phyloP scores from a whole-genome alignment of 2,797 vertebrate species.

The Euphonia xanthogaster region DNA sequence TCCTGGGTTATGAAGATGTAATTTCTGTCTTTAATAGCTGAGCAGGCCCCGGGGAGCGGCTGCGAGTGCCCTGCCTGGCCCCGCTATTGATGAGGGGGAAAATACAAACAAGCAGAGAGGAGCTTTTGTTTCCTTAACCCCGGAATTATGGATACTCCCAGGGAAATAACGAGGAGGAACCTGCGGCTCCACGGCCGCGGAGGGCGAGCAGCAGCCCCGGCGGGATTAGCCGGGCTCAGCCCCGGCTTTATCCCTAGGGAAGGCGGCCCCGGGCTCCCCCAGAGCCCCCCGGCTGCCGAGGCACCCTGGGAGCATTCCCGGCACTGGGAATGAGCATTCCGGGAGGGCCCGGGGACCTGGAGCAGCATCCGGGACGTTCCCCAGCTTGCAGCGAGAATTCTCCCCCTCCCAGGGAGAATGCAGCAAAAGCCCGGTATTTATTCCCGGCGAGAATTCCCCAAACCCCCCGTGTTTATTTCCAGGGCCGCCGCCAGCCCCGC shows the following conservation, averaged over 20 bases:
- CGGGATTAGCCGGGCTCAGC: background rate
- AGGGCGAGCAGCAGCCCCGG: background rate
- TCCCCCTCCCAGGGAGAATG: background rate
- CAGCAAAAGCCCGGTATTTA: rapidly evolving
- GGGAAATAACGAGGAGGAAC: background rate
- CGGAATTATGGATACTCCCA: background rate
- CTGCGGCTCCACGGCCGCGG: rapidly evolving
- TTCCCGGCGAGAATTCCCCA: background rate
- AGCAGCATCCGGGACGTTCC: rapidly evolving
- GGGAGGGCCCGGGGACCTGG: rapidly evolving
- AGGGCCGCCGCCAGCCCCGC: background rate
- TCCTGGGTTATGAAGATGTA: slow-evolving; percentile 94
- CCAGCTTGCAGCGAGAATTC: rapidly evolving
- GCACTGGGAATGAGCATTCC: rapidly evolving
- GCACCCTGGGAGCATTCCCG: background rate
- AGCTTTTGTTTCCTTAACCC: slow-evolving; percentile 77
- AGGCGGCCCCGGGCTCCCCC: background rate
- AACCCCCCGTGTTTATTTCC: rapidly evolving
- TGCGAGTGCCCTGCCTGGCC: slow-evolving; percentile 85
- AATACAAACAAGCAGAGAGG: slow-evolving; percentile 24
- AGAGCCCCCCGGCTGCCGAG: background rate
- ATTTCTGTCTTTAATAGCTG: slow-evolving; percentile 92
- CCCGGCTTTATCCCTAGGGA: rapidly evolving
- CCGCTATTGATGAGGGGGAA: slow-evolving; percentile 78
- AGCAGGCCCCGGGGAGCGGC: slow-evolving; percentile 83